Evolutionary conservation across 2,113 vertebrate species (phyloP).

Genomic region (Alouatta palliata): DNA sequence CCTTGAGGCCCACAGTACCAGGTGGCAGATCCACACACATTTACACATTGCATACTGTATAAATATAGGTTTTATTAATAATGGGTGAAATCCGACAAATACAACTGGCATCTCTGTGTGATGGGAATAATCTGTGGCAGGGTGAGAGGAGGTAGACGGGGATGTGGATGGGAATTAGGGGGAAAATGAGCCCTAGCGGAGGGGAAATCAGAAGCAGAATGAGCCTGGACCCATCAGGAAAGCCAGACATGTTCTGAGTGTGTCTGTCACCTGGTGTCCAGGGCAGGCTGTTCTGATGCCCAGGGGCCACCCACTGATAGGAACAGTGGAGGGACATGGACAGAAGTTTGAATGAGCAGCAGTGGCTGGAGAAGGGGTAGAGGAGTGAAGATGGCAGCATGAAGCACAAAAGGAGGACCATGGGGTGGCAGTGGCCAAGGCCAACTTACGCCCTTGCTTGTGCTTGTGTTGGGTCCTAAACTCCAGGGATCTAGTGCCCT

Average conservation of each 20-base stretch:
- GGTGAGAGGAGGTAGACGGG: not conserved
- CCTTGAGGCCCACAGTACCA: not conserved
- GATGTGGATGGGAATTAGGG: fast-evolving
- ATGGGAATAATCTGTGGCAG: not conserved
- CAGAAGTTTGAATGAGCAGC: not conserved
- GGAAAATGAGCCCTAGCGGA: not conserved
- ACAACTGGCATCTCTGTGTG: constrained; percentile 74
- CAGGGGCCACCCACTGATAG: not conserved
- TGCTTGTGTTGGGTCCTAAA: constrained; percentile 65
- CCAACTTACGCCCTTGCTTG: constrained; percentile 15
- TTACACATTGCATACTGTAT: constrained; percentile 73
- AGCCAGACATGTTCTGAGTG: not conserved
- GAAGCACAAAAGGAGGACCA: constrained; percentile 6
- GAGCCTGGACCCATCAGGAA: not conserved
- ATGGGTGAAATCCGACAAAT: constrained; percentile 83
- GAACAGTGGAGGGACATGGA: not conserved
- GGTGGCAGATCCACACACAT: not conserved
- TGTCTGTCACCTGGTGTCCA: not conserved
- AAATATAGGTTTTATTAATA: constrained; percentile 90
- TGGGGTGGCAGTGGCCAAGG: constrained; percentile 7
- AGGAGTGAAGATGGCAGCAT: not conserved
- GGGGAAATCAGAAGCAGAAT: not conserved
- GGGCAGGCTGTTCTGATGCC: not conserved
- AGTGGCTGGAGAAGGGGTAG: not conserved
- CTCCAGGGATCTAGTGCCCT: not conserved